Base-by-base conservation (phyloP, 2,797 vertebrate species). In the Sebastes oblongus region DNA sequence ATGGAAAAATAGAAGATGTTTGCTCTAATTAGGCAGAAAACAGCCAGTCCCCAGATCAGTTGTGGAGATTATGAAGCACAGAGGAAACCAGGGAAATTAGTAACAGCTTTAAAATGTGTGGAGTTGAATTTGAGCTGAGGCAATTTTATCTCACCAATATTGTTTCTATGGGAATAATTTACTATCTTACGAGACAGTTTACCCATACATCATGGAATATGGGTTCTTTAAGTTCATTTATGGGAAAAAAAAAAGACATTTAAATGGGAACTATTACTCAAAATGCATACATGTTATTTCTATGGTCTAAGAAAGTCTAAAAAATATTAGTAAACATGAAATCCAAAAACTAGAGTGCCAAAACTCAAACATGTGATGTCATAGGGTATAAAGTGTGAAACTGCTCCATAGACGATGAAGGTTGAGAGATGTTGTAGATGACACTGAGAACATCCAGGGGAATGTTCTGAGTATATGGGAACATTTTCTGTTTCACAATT, bases 21-120 rank as follows among this genome's bases (percentile, higher is more conserved):
- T 36, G 39, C 75, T 78, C 34, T 75, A 86, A 90, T 81, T 64
- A 77, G 75, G 79, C 70, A 83, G 79, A 84, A 88, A 85, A 80
- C 58, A 59, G 52, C 34, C 20, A 1, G 56, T 64, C 46, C 50
- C 55, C 69, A 65, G 46, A 80, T 86, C 77, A 71, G 54, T 6
- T 30, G 32, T 4, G 27, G 70, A 72, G 74, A 81, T 73, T 22
- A 73, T 27, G 14, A 54, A 60, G 39, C 27, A 3, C 9, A 2
- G 59, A 32, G 39, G 55, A 50, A 64, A 39, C 1, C 36, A 14
- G 29, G 7, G 10, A 56, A 58, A 30, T 24, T 13, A 42, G 14
- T 42, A 42, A 42, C 27, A 34, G n/a, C 39, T 59, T 64, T 69
- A 16, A 62, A 42, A 27, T 55, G 12, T 68, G n/a, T 24, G 1